These are phyloP conservation scores for Mustela nigripes DNA, from an alignment of 2,113 vertebrate species.

Conservation along the genomic window DNA sequence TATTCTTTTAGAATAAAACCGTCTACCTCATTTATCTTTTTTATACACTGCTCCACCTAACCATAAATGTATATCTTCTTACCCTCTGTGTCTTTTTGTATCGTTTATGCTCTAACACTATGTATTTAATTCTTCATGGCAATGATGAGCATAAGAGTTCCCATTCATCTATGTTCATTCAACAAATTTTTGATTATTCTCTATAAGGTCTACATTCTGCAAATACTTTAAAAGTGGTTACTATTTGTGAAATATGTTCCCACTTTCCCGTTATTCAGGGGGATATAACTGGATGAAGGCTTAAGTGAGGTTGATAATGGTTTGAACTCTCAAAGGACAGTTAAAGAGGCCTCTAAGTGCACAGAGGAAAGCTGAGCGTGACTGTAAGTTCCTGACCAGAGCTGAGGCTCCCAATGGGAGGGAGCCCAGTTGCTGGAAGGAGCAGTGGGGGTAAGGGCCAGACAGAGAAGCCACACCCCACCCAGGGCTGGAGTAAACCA, in stretches of 20 bases:
- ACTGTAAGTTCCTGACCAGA: not conserved
- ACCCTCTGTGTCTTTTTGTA: not conserved
- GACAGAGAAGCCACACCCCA: not conserved
- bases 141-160: not conserved
- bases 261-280: not conserved
- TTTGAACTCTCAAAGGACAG: not conserved
- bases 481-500: not conserved
- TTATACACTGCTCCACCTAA: not conserved
- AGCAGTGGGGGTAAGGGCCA: too few relatives aligned
- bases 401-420: not conserved
- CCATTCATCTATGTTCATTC: not conserved
- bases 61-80: not conserved
- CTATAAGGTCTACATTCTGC: not conserved
- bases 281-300: not conserved
- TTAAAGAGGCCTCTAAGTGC: not conserved
- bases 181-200: not conserved
- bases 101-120: not conserved
- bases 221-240: not conserved
- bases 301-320: not conserved
- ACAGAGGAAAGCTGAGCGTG: not conserved
- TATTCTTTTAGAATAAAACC: constrained; percentile 9
- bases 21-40: not conserved
- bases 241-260: not conserved
- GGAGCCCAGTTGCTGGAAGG: not conserved
- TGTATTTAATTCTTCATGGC: not conserved